Conservation (phyloP, 1,140 invertebrate genomes). For the Drosophila bipectinata region DNA sequence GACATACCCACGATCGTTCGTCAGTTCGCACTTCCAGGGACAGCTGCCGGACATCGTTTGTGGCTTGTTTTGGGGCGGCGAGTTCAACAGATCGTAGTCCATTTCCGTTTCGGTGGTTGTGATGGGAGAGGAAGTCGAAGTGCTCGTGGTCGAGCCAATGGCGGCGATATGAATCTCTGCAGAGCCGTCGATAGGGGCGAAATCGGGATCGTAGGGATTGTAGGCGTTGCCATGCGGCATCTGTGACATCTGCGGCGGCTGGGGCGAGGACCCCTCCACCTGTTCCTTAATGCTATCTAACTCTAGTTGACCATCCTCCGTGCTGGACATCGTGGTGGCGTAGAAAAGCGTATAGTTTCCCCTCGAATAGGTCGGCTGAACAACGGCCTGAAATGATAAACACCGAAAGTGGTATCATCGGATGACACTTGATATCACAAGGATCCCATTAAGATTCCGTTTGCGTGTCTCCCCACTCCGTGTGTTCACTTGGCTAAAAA, state of each 20-base stretch:
- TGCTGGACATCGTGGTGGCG: constrained; percentile 75
- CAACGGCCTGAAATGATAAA: constrained; percentile 56
- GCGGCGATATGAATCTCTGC: constrained; percentile 59
- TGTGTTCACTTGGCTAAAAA: constrained; percentile 57
- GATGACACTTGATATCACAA: constrained; percentile 51
- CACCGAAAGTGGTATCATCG: constrained; percentile 7
- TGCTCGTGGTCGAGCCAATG: constrained; percentile 37
- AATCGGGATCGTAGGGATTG: constrained; percentile 76
- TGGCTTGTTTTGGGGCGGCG: constrained; percentile 38
- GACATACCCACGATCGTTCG: constrained; percentile 94
- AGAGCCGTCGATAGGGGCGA: constrained; percentile 63
- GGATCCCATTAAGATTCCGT: constrained; percentile 61
- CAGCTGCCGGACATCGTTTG: constrained; percentile 86
- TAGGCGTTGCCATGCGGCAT: constrained; percentile 52
- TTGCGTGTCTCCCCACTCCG: constrained; percentile 34
- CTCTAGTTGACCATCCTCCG: constrained; percentile 71
- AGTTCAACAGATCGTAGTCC: constrained; percentile 50
- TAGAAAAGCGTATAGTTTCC: constrained; percentile 83
- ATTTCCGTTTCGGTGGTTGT: constrained; percentile 25
- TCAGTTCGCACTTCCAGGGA: constrained; percentile 94
- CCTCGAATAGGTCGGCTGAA: constrained; percentile 77
- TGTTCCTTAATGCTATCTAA: constrained; percentile 73
- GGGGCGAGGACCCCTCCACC: constrained; percentile 9
- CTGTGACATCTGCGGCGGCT: constrained; percentile 8
- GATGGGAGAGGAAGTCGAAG: constrained; percentile 7